A percentile compares a stretch with the other conserved stretches of the same genome.
Evolutionary conservation across 1,140 invertebrate genomes (phyloP).

Genomic region (Euglossa dilemma): DNA sequence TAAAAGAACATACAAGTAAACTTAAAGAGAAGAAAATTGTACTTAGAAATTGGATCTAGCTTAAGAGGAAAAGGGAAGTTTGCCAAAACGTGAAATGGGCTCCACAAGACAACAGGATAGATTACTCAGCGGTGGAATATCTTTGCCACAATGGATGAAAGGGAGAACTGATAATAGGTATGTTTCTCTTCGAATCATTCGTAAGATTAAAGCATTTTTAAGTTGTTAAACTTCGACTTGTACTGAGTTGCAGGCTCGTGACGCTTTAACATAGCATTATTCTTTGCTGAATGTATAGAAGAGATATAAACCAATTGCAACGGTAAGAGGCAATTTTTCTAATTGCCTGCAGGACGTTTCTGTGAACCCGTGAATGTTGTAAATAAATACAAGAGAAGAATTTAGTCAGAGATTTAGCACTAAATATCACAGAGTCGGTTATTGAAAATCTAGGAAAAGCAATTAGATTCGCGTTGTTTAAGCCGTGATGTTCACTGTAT

Average conservation of each 20-base stretch:
- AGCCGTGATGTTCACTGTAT: neutral
- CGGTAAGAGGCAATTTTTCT: neutral
- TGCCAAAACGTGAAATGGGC: slow-evolving; percentile 69
- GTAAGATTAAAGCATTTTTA: neutral
- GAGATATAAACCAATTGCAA: neutral
- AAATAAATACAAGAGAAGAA: neutral
- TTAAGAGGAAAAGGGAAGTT: neutral
- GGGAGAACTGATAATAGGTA: slow-evolving; percentile 80
- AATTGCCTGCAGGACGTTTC: neutral
- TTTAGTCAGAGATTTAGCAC: neutral
- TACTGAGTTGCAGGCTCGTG: slow-evolving; percentile 1
- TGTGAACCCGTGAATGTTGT: neutral
- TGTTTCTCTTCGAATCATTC: neutral
- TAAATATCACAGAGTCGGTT: neutral
- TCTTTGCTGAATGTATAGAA: neutral
- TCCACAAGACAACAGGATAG: slow-evolving; percentile 80
- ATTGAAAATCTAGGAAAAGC: neutral
- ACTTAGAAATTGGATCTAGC: neutral
- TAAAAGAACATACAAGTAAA: neutral
- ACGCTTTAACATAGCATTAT: neutral
- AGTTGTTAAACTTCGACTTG: neutral
- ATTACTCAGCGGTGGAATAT: slow-evolving; percentile 82
- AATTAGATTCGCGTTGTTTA: neutral
- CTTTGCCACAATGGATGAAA: slow-evolving; percentile 85
- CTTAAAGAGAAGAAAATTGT: neutral